Evolutionary conservation across 2,888 invertebrate genomes (phyloP).

Genomic region (Lycaena phlaeas): DNA sequence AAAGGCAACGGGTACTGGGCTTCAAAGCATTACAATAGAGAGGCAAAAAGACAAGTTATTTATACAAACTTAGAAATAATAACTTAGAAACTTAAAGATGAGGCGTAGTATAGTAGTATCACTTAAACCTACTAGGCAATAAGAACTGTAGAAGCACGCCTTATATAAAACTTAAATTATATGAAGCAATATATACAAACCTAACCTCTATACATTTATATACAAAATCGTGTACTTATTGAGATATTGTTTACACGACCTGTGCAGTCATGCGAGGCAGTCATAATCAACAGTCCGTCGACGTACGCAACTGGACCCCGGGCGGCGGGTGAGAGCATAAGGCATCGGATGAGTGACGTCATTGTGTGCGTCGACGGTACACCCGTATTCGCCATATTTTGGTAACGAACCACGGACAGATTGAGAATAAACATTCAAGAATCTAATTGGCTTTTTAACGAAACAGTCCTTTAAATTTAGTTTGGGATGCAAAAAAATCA

Average conservation of each 20-base stretch:
- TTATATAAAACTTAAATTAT: slow-evolving; percentile 4
- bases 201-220: slow-evolving; percentile 2
- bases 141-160: slow-evolving; percentile 8
- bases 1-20: not conserved
- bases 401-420: no score
- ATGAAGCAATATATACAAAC: slow-evolving; percentile 12
- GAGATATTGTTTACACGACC: no score
- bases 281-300: no score
- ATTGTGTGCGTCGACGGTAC: not conserved
- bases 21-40: not conserved
- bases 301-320: no score
- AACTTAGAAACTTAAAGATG: not conserved
- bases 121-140: slow-evolving; percentile 8
- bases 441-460: no score
- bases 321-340: no score
- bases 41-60: slow-evolving; percentile 1
- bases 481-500: no score
- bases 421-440: no score
- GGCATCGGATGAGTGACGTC: no score
- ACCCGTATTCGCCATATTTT: not conserved
- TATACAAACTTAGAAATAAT: slow-evolving; percentile 1
- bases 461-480: no score
- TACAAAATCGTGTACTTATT: slow-evolving; percentile 1
- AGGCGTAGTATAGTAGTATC: slow-evolving; percentile 2
- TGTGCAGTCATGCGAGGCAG: no score